phyloP scores from a whole-genome alignment of 2,888 invertebrate species.

The Halictus ligatus region DNA sequence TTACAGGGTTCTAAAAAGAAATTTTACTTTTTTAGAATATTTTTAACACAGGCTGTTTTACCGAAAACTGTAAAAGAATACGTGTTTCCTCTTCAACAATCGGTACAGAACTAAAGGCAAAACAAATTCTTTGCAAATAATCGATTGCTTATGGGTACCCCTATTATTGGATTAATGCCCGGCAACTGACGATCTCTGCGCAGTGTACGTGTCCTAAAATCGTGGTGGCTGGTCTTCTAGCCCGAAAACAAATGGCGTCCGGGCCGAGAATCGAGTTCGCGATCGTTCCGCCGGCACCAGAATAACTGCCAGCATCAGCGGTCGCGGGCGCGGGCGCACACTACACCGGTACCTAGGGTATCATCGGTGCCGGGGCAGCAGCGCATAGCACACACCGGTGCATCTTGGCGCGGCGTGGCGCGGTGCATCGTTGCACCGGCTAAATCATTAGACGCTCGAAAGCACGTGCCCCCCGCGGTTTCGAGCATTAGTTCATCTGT shows the following conservation, averaged over 20 bases:
- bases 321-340: not conserved
- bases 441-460: slow-evolving; percentile 82
- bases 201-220: not conserved
- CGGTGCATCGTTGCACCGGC: slow-evolving; percentile 72
- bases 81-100: too few relatives aligned
- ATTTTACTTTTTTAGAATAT: too few relatives aligned
- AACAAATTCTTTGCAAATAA: too few relatives aligned
- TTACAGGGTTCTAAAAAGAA: too few relatives aligned
- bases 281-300: slow-evolving; percentile 51
- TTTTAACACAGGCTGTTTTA: too few relatives aligned
- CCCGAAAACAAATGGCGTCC: slow-evolving; percentile 70
- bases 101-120: too few relatives aligned
- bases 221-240: slow-evolving; percentile 35
- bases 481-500: slow-evolving; percentile 83
- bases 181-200: too few relatives aligned
- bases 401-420: slow-evolving; percentile 50
- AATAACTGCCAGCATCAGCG: slow-evolving; percentile 34
- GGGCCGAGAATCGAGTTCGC: slow-evolving; percentile 74
- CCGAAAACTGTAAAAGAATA: too few relatives aligned
- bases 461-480: slow-evolving; percentile 80
- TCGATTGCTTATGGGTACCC: too few relatives aligned
- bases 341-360: slow-evolving; percentile 39
- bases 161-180: too few relatives aligned
- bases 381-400: slow-evolving; percentile 50
- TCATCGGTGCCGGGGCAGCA: slow-evolving; percentile 62